These are phyloP conservation scores for Saccopteryx leptura DNA, from an alignment of 2,113 vertebrate species.

Conservation along the genomic window DNA sequence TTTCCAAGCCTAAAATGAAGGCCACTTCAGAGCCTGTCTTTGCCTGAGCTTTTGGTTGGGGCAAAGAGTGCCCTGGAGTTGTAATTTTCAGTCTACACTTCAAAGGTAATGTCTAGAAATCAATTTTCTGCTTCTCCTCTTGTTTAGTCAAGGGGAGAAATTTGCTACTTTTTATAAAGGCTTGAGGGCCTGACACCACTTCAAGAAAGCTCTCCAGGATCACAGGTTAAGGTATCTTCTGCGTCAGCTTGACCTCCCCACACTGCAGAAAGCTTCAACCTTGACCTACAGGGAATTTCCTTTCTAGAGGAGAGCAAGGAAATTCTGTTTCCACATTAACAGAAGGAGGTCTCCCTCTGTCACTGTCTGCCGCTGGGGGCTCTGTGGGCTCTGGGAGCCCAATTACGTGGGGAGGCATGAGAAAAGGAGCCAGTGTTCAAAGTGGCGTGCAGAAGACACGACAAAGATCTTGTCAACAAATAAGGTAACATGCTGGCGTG, in stretches of 20 bases:
- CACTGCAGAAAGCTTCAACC: slow-evolving; percentile 81
- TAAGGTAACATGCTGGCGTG: slow-evolving; percentile 78
- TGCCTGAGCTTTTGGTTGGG: slow-evolving; percentile 8
- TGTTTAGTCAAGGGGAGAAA: slow-evolving; percentile 83
- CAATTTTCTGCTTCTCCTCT: slow-evolving; percentile 78
- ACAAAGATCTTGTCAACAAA: slow-evolving; percentile 82
- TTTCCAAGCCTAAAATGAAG: neutral
- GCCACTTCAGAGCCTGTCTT: neutral
- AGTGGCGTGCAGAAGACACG: slow-evolving; percentile 68
- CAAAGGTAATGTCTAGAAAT: slow-evolving; percentile 78
- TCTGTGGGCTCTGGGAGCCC: slow-evolving; percentile 79
- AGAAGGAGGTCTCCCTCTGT: slow-evolving; percentile 77
- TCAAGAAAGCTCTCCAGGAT: slow-evolving; percentile 74
- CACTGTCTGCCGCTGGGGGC: slow-evolving; percentile 77
- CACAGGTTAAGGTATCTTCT: slow-evolving; percentile 85
- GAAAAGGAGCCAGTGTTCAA: slow-evolving; percentile 70
- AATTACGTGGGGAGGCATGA: slow-evolving; percentile 78
- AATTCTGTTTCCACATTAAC: slow-evolving; percentile 86
- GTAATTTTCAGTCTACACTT: slow-evolving; percentile 71
- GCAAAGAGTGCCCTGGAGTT: slow-evolving; percentile 43
- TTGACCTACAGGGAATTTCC: slow-evolving; percentile 87
- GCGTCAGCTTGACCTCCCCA: slow-evolving; percentile 67
- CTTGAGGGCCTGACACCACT: slow-evolving; percentile 69
- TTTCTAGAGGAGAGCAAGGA: slow-evolving; percentile 82
- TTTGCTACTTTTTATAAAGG: slow-evolving; percentile 66